phyloP scores from a whole-genome alignment of 1,140 invertebrate species.

The Himalopsyche phryganea region DNA sequence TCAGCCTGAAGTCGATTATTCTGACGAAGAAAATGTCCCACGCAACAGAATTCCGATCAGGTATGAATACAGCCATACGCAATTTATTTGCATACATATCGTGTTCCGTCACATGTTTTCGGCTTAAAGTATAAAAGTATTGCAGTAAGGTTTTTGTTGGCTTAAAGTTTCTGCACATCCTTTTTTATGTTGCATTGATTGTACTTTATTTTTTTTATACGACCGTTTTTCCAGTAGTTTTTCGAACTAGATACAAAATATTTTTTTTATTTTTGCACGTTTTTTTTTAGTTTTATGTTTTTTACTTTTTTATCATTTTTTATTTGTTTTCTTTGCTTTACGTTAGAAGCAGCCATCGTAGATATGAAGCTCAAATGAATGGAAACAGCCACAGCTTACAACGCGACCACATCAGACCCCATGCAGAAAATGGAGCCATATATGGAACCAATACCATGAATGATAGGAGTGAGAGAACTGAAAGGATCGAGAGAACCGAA shows the following conservation, averaged over 20 bases:
- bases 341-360: slow-evolving; percentile 26
- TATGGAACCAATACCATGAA: slow-evolving; percentile 21
- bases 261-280: too few relatives aligned
- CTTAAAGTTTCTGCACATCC: too few relatives aligned
- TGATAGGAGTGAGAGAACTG: too few relatives aligned
- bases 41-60: slow-evolving; percentile 64
- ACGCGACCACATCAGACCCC: slow-evolving; percentile 22
- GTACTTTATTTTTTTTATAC: too few relatives aligned
- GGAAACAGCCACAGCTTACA: slow-evolving; percentile 30
- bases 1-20: slow-evolving; percentile 85
- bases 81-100: too few relatives aligned
- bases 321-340: slow-evolving; percentile 29
- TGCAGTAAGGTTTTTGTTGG: too few relatives aligned
- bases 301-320: slow-evolving; percentile 31
- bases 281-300: too few relatives aligned
- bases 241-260: too few relatives aligned
- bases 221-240: too few relatives aligned
- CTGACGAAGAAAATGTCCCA: slow-evolving; percentile 73
- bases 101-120: too few relatives aligned
- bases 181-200: too few relatives aligned
- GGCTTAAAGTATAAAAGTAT: too few relatives aligned
- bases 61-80: slow-evolving; percentile 53
- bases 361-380: slow-evolving; percentile 21
- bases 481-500: slow-evolving; percentile 21
- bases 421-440: slow-evolving; percentile 18